Evolutionary conservation across 1,140 invertebrate species (phyloP), one percentile per base, ranked within the genome.

Genomic region (Drosophila nannoptera): DNA sequence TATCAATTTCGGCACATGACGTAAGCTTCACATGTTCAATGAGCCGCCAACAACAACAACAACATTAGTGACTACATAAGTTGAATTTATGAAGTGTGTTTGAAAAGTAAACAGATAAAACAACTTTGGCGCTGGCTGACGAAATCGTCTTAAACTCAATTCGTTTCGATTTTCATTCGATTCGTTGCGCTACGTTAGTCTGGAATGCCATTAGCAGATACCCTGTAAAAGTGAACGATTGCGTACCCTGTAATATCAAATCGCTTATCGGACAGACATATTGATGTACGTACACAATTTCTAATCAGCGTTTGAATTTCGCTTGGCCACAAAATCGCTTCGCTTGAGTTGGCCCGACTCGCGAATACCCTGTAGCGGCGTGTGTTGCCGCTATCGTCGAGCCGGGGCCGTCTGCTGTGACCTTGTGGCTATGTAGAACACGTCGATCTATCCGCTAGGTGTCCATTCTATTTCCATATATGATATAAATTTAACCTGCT

Each of bases 1-100:
- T 84, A 84, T 84, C 80, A 84, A 84, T 84, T 84, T 84, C 76
- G 77, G 81, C 76, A 86, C 76, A 84, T 84, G 80, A 86, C 80
- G 80, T 80, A 84, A 84, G 76, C 81, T 86, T 86, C 80, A 86
- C 80, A 84, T 84, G 81, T 58, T 86, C 81, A 71, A 73, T 75
- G 70, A 58, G 67, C 55, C 43, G 49, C 52, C 40, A 62, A 54
- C 38, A 66, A 33, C 52, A 58, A 50, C 35, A 61, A 68, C 32
- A 66, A 67, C 43, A 69, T 36, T 48, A 54, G 36, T 48, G 45
- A 67, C 59, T 22, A 50, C 61, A 56, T 42, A 61, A 22, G 12
- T 40, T 52, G 50, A 67, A 71, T 73, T 83, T 69, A 84, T 83
- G 69, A 86, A 84, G 81, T 86, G 80, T 86, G 77, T 76, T 78